Evolutionary conservation across 1,140 invertebrate species (phyloP), one percentile per base, ranked within the genome.

Genomic region (Fopius arisanus): DNA sequence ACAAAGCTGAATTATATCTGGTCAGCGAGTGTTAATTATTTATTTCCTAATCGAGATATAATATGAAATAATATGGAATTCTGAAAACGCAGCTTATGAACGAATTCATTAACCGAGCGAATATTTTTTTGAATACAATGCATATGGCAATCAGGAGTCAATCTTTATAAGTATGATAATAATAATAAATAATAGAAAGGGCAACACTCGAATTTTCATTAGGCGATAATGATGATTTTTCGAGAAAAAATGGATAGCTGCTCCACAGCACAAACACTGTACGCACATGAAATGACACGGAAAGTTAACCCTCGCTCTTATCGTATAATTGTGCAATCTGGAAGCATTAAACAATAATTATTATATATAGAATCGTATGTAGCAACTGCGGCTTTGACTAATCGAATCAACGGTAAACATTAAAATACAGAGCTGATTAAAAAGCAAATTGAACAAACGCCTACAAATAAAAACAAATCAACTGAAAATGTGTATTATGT

Each of bases 311-410:
- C 83, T 84, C 82, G 83, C 83, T 33, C 29, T 77, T 77, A 80
- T 78, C 76, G 41, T 72, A 67, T 66, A 29, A 65, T 7, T 65
- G 63, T 28, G 16, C 43, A 33, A 66, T 43, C 62, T 66, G 29
- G 28, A 65, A 65, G 29, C 26, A 65, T 65, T 31, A 67, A 48
- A 29, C 9, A 59, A 67, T 51, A 48, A 72, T 41, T 48, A 21
- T 28, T 69, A 6, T 51, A 73, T 82, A 81, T 76, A 81, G 83
- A 81, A 81, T 65, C 83, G 81, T 82, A 82, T 78, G 81, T 81
- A 84, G 81, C 84, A 77, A 86, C 82, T 81, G 65, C 83, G 84
- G 87, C 87, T 88, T 87, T 85, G 79, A 87, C 87, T 87, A 87
- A 88, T 87, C 80, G 81, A 81, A 74, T 69, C 73, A 75, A 78